These are phyloP conservation scores for Kradibia gibbosae DNA, from an alignment of 1,140 invertebrate genomes.

Conservation along the genomic window DNA sequence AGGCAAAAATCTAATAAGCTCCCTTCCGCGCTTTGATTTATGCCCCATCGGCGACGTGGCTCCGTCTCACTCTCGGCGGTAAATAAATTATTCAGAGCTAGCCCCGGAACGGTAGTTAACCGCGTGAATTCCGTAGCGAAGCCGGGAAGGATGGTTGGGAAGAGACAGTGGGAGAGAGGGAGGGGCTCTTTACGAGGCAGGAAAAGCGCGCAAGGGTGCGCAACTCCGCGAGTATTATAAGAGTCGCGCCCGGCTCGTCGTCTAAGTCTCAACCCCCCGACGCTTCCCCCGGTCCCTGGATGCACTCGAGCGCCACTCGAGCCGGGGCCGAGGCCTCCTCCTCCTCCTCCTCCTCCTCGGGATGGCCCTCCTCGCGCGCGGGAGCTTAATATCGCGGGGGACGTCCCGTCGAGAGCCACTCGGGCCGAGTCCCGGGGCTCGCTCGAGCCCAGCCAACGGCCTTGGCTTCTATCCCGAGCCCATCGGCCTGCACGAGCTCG, in stretches of 20 bases:
- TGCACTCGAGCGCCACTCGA: slow-evolving; percentile 53
- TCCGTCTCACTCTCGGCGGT: not conserved
- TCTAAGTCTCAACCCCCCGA: slow-evolving; percentile 24
- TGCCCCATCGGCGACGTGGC: not conserved
- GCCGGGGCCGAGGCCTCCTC: slow-evolving; percentile 62
- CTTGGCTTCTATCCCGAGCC: not conserved
- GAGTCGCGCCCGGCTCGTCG: slow-evolving; percentile 24
- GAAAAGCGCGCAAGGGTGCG: slow-evolving; percentile 33
- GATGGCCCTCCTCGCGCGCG: too few relatives aligned
- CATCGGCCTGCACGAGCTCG: not conserved
- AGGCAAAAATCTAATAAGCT: slow-evolving; percentile 37
- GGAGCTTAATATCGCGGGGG: slow-evolving; percentile 52
- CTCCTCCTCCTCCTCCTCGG: too few relatives aligned
- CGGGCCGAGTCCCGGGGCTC: slow-evolving; percentile 60
- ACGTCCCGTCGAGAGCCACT: slow-evolving; percentile 66
- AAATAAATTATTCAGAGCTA: slow-evolving; percentile 43
- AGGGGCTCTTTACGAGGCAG: slow-evolving; percentile 47
- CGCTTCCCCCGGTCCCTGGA: slow-evolving; percentile 58
- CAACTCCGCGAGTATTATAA: slow-evolving; percentile 2
- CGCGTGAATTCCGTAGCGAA: slow-evolving; percentile 38
- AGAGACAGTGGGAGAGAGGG: slow-evolving; percentile 48
- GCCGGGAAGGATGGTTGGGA: slow-evolving; percentile 23
- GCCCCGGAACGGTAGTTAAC: slow-evolving; percentile 43
- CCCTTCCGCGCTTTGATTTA: slow-evolving; percentile 23
- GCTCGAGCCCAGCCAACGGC: slow-evolving; percentile 44